These are phyloP conservation scores for Drosophila pachea DNA, from an alignment of 1,140 invertebrate genomes.

Conservation along the genomic window DNA sequence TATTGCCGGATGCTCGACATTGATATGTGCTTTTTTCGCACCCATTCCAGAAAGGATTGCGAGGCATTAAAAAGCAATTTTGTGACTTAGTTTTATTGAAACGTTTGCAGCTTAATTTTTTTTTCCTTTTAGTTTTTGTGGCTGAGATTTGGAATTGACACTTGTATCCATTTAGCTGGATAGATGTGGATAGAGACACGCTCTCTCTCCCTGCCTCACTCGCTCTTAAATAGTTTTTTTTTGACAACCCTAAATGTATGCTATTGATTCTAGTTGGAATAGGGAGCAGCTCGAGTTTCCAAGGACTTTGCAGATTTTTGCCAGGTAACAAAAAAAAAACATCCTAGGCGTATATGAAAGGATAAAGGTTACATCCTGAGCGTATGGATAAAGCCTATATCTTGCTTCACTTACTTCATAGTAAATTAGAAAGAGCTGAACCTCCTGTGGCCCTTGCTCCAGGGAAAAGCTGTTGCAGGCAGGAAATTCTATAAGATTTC, in stretches of 20 bases:
- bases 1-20: constrained; percentile 27
- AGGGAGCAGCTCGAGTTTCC: background rate
- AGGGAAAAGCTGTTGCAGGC: no score
- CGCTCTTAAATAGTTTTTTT: background rate
- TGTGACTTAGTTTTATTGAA: constrained; percentile 41
- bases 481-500: no score
- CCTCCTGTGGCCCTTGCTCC: no score
- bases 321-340: no score
- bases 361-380: no score
- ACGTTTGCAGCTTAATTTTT: constrained; percentile 21
- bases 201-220: no score
- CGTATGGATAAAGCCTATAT: no score
- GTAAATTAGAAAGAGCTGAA: no score
- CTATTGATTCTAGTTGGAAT: background rate
- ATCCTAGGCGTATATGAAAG: no score
- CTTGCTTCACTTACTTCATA: no score
- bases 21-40: constrained; percentile 26
- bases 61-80: constrained; percentile 39
- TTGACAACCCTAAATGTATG: background rate
- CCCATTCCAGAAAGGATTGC: background rate
- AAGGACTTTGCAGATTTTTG: no score
- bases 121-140: constrained; percentile 17
- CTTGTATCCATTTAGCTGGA: constrained; percentile 18
- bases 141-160: constrained; percentile 27
- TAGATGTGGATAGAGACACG: background rate